Conservation (phyloP, 2,888 invertebrate genomes). For the Clistopyga incitator region DNA sequence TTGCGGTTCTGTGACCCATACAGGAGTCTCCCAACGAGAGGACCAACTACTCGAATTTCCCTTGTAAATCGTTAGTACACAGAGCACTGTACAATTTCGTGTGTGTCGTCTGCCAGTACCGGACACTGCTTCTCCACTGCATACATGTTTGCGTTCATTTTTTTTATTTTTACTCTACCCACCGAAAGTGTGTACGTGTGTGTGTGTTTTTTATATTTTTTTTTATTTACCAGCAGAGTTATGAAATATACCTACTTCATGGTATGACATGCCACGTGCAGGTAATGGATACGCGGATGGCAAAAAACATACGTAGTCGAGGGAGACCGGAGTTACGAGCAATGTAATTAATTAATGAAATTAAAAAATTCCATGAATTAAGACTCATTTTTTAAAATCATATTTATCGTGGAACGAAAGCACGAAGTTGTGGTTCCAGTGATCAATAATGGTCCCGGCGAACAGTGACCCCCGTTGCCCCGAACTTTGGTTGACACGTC, state of each 20-base stretch:
- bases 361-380: not conserved
- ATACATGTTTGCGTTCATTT: conserved; percentile 42
- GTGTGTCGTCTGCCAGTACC: conserved; percentile 49
- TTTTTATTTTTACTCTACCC: conserved; percentile 35
- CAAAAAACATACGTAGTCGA: not conserved
- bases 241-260: conserved; percentile 11
- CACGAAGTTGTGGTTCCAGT: not conserved
- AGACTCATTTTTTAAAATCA: not conserved
- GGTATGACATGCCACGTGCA: not conserved
- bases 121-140: conserved; percentile 47
- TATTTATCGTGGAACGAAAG: too few relatives aligned
- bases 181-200: too few relatives aligned
- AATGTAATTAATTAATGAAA: not conserved
- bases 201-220: too few relatives aligned
- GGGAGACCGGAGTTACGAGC: not conserved
- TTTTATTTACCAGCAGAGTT: not conserved
- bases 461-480: not conserved
- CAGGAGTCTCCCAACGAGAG: conserved; percentile 34
- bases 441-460: not conserved
- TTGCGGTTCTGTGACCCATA: conserved; percentile 41
- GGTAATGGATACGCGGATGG: not conserved
- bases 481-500: not conserved
- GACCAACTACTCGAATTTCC: conserved; percentile 66
- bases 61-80: conserved; percentile 67
- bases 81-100: conserved; percentile 48